Base-by-base conservation (phyloP, 2,888 invertebrate species). In the Cataglyphis albicans region DNA sequence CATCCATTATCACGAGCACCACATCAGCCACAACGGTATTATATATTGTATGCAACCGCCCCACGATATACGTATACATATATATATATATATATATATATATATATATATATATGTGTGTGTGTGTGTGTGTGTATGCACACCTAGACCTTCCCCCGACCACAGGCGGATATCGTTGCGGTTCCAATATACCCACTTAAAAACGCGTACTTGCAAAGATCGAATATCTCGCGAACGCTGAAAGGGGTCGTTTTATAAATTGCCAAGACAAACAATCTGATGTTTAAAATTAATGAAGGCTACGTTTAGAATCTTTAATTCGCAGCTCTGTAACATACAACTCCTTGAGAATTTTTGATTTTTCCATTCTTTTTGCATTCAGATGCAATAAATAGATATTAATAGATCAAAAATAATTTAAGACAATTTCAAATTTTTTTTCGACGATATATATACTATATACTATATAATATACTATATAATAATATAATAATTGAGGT, bases 1-100 rank as follows among this genome's bases (percentile, higher is more conserved):
- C 90, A 93, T 94, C 88, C 94, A 94, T 92, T 94, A 94, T 91
- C 93, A 94, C 91, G 93, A 94, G 88, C 94, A 94, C 90, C 93
- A 93, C 90, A 93, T 94, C 90, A 93, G 93, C 88, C 93, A 94
- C 90, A 94, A 93, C 89, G 94, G 94, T 93, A 93, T 78, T 84
- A 83, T 67, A 81, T 84, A 86, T n/a, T n/a, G 82, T 85, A 82
- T 87, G 80, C 82, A 83, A 70, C 80, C 85, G 75, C 84, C 84
- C 61, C 73, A 70, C 80, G 63, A 72, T 76, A 84, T 73, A 86
- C 64, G 61, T 70, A 82, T 25, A 25, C 1, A 25, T 1, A 25
- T 25, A 25, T 25, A 25, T 25, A 25, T 25, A 25, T 25, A 25
- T 25, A 25, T 25, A 25, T 25, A 25, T 25, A 25, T 25, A 25